Evolutionary conservation across 2,797 vertebrate species (phyloP).

Genomic region (Micromesistius poutassou): DNA sequence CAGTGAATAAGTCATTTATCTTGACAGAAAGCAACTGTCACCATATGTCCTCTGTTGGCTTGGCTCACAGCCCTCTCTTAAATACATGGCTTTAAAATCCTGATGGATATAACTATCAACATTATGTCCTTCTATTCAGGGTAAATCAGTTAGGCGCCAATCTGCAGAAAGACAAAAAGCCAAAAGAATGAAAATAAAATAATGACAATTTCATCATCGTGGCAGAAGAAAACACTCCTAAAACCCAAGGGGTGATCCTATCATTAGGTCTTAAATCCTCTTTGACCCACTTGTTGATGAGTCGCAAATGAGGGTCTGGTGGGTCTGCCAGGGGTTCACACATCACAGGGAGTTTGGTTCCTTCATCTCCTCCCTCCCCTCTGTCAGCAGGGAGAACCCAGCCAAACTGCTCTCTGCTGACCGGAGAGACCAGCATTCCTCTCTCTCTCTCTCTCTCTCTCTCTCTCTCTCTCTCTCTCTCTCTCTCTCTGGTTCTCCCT

Average conservation of each 20-base stretch:
- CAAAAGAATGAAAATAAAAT: neutral
- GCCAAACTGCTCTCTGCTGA: neutral
- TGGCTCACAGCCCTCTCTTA: neutral
- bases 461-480: neutral
- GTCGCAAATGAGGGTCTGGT: neutral
- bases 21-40: neutral
- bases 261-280: neutral
- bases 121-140: neutral
- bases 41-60: neutral
- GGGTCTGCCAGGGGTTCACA: neutral
- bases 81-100: neutral
- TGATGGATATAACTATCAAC: neutral
- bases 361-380: neutral
- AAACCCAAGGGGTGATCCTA: neutral
- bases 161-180: neutral
- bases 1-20: neutral
- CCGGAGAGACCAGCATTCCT: neutral
- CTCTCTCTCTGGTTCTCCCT: neutral
- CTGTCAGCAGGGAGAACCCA: neutral
- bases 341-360: neutral
- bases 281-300: conserved; percentile 4
- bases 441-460: neutral
- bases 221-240: neutral
- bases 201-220: neutral
- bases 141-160: neutral